Percentiles rank a stretch among this genome's conserved stretches.
phyloP scores from a whole-genome alignment of 2,888 invertebrate species.

The Geophilus truncorum region DNA sequence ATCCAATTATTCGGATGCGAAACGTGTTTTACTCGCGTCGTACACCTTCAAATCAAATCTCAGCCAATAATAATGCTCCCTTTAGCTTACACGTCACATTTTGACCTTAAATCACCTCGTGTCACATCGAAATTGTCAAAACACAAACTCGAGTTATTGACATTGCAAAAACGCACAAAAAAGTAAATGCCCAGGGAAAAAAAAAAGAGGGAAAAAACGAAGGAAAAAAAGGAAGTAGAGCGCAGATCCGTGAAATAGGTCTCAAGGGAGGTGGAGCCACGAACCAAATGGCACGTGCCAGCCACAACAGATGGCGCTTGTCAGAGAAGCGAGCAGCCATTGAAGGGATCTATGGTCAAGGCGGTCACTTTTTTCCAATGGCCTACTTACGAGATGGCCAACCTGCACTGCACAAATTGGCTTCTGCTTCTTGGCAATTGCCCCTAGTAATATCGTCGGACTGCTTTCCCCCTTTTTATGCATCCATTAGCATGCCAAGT shows the following conservation, averaged over 20 bases:
- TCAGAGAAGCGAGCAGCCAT: constrained; percentile 24
- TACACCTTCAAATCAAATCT: background rate
- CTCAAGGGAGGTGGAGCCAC: constrained; percentile 16
- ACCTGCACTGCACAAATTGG: constrained; percentile 27
- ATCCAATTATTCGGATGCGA: too few species aligned
- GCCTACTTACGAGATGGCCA: background rate
- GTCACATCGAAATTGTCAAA: constrained; percentile 23
- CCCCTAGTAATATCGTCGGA: background rate
- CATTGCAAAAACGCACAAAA: constrained; percentile 8
- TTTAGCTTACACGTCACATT: background rate
- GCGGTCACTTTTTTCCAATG: constrained; percentile 25
- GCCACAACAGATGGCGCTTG: constrained; percentile 25
- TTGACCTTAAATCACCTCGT: constrained; percentile 14
- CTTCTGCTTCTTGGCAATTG: constrained; percentile 10
- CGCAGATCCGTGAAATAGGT: constrained; percentile 25
- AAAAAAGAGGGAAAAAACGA: background rate
- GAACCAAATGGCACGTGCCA: constrained; percentile 24
- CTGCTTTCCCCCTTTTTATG: background rate
- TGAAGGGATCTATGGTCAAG: constrained; percentile 27
- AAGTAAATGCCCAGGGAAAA: background rate
- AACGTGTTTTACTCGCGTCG: background rate
- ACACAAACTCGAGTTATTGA: constrained; percentile 21
- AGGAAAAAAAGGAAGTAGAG: background rate
- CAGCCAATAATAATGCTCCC: background rate
- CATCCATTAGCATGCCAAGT: constrained; percentile 27